Conservation (phyloP, 2,797 vertebrate species). For the Pithecia hirsuta region DNA sequence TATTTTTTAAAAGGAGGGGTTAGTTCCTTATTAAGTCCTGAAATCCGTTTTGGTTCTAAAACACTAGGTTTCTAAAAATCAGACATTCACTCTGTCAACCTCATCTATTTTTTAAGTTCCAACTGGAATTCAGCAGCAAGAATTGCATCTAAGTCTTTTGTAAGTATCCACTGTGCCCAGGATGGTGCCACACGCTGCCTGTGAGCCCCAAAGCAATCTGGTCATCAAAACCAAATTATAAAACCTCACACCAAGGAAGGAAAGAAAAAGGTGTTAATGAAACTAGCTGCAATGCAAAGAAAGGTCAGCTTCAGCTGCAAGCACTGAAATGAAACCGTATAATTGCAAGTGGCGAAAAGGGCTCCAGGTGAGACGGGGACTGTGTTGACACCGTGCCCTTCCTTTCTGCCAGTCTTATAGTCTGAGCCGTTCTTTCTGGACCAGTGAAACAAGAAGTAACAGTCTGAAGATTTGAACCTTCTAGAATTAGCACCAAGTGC, state of each 20-base stretch:
- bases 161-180: background rate
- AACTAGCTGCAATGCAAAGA: background rate
- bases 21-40: background rate
- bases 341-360: background rate
- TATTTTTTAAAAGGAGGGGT: background rate
- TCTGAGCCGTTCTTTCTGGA: background rate
- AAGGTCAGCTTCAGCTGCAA: background rate
- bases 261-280: background rate
- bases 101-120: background rate
- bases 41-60: background rate
- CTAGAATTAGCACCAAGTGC: background rate
- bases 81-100: background rate
- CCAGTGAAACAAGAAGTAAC: background rate
- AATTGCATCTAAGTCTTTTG: background rate
- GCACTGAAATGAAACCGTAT: background rate
- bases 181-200: accelerated
- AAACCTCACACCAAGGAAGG: background rate
- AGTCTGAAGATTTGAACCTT: background rate
- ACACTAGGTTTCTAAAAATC: background rate
- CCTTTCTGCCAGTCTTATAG: background rate
- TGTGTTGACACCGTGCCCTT: background rate
- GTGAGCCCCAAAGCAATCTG: background rate
- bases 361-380: background rate
- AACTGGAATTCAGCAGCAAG: too few relatives aligned
- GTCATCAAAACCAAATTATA: background rate